Percentiles rank a stretch among this genome's conserved stretches.
Conservation (phyloP, 2,888 invertebrate genomes). For the Synanthedon tipuliformis region DNA sequence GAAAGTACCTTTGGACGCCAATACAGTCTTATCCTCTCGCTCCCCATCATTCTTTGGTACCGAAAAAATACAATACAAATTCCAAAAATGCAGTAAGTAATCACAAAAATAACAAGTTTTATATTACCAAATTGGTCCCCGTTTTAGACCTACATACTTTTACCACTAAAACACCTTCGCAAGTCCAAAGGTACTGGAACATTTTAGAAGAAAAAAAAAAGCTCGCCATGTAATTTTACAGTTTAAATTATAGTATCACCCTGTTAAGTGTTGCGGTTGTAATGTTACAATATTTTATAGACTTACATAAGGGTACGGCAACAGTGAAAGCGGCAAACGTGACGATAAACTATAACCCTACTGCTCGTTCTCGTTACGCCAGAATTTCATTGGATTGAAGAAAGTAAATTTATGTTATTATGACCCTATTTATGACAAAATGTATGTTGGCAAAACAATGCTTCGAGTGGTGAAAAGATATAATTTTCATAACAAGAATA, state of each 20-base stretch:
- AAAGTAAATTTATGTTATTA: too few relatives aligned
- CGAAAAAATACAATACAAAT: background rate
- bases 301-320: background rate
- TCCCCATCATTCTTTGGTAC: background rate
- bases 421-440: too few relatives aligned
- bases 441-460: too few relatives aligned
- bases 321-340: background rate
- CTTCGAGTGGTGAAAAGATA: too few relatives aligned
- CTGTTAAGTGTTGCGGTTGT: background rate
- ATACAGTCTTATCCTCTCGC: background rate
- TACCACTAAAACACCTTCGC: background rate
- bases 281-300: background rate
- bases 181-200: background rate
- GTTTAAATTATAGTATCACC: background rate
- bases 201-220: background rate
- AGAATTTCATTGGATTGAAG: too few relatives aligned
- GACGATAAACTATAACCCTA: background rate
- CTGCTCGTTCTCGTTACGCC: too few relatives aligned
- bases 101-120: background rate
- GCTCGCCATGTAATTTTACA: background rate
- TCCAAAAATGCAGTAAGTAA: background rate
- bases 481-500: too few relatives aligned
- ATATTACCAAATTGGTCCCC: background rate
- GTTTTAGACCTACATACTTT: background rate
- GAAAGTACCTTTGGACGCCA: constrained; percentile 2